Conservation (phyloP, 2,888 invertebrate species). For the Pandemis heparana region DNA sequence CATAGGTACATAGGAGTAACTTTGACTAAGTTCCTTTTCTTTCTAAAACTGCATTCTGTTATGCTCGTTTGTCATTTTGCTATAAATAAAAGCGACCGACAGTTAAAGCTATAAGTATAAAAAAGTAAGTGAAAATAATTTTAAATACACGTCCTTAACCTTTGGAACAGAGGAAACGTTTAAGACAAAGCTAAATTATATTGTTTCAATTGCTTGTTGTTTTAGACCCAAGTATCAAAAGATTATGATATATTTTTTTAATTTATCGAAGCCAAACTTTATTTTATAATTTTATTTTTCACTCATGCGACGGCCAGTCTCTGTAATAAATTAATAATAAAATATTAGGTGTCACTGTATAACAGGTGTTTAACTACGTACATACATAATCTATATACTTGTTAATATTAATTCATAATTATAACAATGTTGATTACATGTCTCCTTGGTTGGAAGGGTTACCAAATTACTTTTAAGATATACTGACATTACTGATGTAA, state of each 20-base stretch:
- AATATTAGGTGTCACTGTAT: conserved; percentile 84
- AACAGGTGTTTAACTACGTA: conserved; percentile 83
- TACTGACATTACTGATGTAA: background rate
- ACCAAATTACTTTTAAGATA: conserved; percentile 44
- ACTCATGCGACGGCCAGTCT: conserved; percentile 64
- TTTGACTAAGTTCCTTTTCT: background rate
- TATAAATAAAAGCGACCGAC: no score
- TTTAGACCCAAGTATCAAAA: background rate
- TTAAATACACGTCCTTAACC: background rate
- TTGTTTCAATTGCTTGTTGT: no score
- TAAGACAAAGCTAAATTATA: background rate
- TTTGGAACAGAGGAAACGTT: background rate
- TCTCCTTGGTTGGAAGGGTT: conserved; percentile 57
- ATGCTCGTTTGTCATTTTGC: no score
- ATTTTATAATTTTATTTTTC: conserved; percentile 31
- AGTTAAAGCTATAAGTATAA: no score
- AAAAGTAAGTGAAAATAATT: background rate
- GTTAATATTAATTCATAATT: conserved; percentile 82
- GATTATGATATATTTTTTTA: background rate
- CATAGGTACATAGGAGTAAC: background rate
- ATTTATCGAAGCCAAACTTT: background rate
- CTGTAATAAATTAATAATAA: conserved; percentile 69
- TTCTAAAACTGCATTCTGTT: background rate
- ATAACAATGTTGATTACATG: conserved; percentile 81
- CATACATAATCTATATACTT: conserved; percentile 83